Evolutionary conservation across 2,888 invertebrate genomes (phyloP).

Genomic region (Polydrusus tereticollis): DNA sequence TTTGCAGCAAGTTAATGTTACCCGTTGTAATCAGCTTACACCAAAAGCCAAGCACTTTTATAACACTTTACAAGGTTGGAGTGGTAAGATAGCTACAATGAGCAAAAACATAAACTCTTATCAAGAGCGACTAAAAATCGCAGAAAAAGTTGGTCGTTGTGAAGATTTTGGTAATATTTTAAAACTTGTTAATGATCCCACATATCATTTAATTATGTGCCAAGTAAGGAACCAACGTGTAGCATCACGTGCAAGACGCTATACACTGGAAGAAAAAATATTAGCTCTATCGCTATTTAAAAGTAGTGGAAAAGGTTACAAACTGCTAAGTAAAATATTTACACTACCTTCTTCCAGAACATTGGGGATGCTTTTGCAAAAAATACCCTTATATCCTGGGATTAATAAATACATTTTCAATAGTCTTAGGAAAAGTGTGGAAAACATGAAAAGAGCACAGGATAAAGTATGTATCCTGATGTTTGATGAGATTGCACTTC

Average conservation of each 20-base stretch:
- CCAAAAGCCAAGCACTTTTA: too few relatives aligned
- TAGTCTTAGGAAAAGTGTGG: conserved; percentile 31
- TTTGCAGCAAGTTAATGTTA: too few relatives aligned
- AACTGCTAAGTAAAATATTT: too few relatives aligned
- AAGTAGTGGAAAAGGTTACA: too few relatives aligned
- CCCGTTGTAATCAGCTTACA: too few relatives aligned
- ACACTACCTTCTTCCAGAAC: conserved; percentile 14
- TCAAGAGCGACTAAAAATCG: not conserved
- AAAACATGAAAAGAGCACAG: conserved; percentile 33
- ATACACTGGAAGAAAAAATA: too few relatives aligned
- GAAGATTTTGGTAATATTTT: not conserved
- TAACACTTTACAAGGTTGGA: too few relatives aligned
- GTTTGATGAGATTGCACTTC: conserved; percentile 52
- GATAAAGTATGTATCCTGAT: conserved; percentile 40
- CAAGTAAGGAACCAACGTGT: not conserved
- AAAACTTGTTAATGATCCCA: not conserved
- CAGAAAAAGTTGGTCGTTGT: too few relatives aligned
- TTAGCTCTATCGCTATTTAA: too few relatives aligned
- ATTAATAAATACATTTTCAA: conserved; percentile 48
- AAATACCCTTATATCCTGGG: conserved; percentile 46
- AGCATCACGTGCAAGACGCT: too few relatives aligned
- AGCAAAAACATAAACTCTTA: not conserved
- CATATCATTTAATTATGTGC: not conserved
- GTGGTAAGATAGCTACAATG: not conserved
- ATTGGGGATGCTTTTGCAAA: conserved; percentile 39